Evolutionary conservation across 35 echinoderm and acorn worm species (phyloP).

Genomic region (Acanthaster planci): DNA sequence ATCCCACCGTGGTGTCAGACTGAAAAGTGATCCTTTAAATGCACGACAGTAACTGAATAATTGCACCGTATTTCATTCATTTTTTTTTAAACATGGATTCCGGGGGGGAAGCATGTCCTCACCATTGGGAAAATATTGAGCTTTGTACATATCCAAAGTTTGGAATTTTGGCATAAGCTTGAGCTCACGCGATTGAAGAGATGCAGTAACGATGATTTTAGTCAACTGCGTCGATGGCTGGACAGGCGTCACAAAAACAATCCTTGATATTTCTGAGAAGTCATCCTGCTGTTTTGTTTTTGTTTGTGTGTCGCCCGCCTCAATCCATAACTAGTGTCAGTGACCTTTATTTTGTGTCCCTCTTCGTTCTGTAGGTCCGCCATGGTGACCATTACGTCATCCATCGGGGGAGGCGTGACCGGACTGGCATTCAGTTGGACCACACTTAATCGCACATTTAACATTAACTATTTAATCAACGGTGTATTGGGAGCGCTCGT

Average conservation of each 20-base stretch:
- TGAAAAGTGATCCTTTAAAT: too few species aligned
- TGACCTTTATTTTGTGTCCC: slow-evolving; percentile 16
- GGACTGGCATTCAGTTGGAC: slow-evolving; percentile 59
- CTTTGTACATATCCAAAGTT: too few species aligned
- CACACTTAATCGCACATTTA: slow-evolving; percentile 62
- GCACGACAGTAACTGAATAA: too few species aligned
- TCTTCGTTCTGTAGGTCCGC: slow-evolving; percentile 50
- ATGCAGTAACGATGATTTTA: not conserved
- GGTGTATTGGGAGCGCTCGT: slow-evolving; percentile 72
- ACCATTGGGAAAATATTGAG: too few species aligned
- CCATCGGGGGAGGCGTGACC: slow-evolving; percentile 62
- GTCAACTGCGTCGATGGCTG: not conserved
- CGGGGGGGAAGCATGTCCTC: too few species aligned
- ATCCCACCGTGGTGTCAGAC: too few species aligned
- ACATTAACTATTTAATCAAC: slow-evolving; percentile 78
- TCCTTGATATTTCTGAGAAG: slow-evolving; percentile 6
- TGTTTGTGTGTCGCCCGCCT: not conserved
- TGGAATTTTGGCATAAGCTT: too few species aligned
- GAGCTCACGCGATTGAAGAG: not conserved
- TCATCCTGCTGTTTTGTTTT: not conserved
- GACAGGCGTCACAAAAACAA: not conserved
- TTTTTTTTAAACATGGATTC: too few species aligned
- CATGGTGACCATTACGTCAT: slow-evolving; percentile 63
- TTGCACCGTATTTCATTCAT: too few species aligned
- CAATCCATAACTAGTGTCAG: not conserved